Conservation (phyloP, 2,113 vertebrate genomes). For the Cyprinodon brontotheroides region DNA sequence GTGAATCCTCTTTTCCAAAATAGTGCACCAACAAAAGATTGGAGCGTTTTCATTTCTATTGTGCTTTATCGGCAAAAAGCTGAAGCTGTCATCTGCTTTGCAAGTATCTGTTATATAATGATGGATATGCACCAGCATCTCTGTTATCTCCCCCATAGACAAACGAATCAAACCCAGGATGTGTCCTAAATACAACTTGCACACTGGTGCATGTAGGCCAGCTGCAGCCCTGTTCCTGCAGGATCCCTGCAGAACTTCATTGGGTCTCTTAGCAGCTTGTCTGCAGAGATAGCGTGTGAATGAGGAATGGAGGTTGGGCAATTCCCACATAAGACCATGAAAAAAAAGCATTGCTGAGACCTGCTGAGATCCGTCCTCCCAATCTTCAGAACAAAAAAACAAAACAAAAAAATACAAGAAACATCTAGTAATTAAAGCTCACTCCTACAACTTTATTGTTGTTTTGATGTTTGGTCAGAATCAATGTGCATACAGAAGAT, state of each 20-base stretch:
- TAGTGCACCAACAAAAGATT: constrained; percentile 26
- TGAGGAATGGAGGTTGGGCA: not conserved
- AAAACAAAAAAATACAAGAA: not conserved
- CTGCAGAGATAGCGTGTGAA: constrained; percentile 9
- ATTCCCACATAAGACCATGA: not conserved
- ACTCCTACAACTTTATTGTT: not conserved
- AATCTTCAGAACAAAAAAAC: not conserved
- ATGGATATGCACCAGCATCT: constrained; percentile 41
- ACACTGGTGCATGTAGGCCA: constrained; percentile 18
- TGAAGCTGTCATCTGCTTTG: constrained; percentile 59
- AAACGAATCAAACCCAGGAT: constrained; percentile 54
- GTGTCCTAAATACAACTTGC: constrained; percentile 48
- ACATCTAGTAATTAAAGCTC: not conserved
- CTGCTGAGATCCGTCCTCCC: not conserved
- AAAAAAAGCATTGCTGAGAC: not conserved
- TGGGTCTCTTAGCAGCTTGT: not conserved
- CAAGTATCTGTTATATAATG: constrained; percentile 62
- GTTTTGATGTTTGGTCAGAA: not conserved
- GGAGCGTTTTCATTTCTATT: constrained; percentile 25
- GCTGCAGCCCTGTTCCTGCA: constrained; percentile 19
- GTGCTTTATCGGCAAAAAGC: constrained; percentile 20
- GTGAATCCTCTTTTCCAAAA: not conserved
- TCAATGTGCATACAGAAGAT: not conserved
- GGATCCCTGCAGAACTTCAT: constrained; percentile 12
- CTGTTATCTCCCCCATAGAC: constrained; percentile 30